These are phyloP conservation scores for Hippocampus guttulatus DNA, from an alignment of 2,113 vertebrate genomes.

Conservation along the genomic window DNA sequence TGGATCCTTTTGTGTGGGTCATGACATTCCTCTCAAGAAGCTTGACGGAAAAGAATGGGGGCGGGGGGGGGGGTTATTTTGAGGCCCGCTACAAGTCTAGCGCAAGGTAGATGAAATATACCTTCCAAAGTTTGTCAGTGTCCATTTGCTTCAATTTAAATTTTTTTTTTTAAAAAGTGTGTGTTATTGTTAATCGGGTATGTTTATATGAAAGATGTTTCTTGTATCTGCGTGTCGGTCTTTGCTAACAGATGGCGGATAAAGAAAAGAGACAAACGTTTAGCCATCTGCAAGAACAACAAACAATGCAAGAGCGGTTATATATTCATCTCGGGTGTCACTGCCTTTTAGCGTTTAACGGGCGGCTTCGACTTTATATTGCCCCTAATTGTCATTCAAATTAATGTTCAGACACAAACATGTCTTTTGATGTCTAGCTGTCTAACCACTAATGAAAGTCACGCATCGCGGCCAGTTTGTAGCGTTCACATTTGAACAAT, in stretches of 20 bases:
- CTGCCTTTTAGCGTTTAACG: conserved; percentile 4
- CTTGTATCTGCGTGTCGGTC: conserved; percentile 51
- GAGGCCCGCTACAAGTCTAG: conserved; percentile 23
- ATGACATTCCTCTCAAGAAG: conserved; percentile 24
- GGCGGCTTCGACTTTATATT: neutral
- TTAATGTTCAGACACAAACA: neutral
- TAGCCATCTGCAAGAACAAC: conserved; percentile 41
- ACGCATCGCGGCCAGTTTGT: no score
- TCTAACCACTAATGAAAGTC: neutral
- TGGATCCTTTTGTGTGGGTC: conserved; percentile 28
- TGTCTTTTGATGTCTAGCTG: neutral
- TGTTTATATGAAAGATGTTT: conserved; percentile 54
- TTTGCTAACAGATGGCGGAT: conserved; percentile 48
- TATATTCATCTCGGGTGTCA: conserved; percentile 37
- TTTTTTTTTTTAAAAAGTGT: conserved; percentile 4
- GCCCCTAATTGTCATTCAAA: neutral
- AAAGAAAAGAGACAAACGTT: conserved; percentile 53
- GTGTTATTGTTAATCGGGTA: conserved; percentile 18
- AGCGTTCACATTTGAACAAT: neutral
- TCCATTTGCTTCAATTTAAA: conserved; percentile 21
- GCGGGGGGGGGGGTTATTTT: conserved; percentile 27
- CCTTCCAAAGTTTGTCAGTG: conserved; percentile 43
- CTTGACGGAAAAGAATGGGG: conserved; percentile 14
- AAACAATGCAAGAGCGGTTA: conserved; percentile 30
- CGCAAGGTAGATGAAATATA: conserved; percentile 32